phyloP scores from a whole-genome alignment of 2,113 vertebrate genomes.

The Toxostoma redivivum region DNA sequence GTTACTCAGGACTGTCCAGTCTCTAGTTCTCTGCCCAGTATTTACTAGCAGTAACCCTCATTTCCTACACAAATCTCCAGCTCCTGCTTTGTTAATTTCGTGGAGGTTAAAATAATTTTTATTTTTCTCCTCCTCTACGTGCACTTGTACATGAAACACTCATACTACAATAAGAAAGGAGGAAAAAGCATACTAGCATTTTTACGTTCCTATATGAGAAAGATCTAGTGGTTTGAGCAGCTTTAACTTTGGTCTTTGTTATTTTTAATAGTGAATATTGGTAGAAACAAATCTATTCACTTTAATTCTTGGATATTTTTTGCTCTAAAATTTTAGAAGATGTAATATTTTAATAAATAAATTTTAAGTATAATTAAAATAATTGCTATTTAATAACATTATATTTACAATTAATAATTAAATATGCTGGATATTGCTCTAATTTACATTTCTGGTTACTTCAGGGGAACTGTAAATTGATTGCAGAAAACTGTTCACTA shows the following conservation, averaged over 20 bases:
- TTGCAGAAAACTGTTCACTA: not conserved
- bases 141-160: not conserved
- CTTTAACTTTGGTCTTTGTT: not conserved
- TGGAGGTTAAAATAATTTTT: not conserved
- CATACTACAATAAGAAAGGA: not conserved
- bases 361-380: not conserved
- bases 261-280: not conserved
- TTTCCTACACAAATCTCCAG: not conserved
- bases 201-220: not conserved
- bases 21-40: not conserved
- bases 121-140: not conserved
- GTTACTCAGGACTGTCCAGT: not conserved
- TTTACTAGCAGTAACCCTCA: not conserved
- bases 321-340: not conserved
- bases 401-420: not conserved
- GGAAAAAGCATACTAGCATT: not conserved
- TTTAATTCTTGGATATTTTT: not conserved
- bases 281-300: not conserved
- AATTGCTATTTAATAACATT: not conserved
- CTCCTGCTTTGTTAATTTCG: not conserved
- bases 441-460: not conserved
- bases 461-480: not conserved
- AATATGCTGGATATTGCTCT: not conserved
- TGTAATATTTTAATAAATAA: rapidly evolving
- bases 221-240: not conserved